Conservation (phyloP, 2,888 invertebrate genomes). For the Neria commutata region DNA sequence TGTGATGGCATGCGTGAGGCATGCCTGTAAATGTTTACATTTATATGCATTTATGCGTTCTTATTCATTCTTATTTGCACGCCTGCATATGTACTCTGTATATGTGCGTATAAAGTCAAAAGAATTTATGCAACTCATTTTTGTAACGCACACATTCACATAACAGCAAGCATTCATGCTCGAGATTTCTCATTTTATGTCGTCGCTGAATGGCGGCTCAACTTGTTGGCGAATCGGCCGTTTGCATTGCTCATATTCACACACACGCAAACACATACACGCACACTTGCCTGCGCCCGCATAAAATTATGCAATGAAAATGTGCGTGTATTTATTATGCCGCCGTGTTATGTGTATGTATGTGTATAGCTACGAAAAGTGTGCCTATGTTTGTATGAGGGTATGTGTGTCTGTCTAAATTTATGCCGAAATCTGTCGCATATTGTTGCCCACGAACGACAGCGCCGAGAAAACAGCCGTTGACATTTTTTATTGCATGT, state of each 20-base stretch:
- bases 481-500: not conserved
- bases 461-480: not conserved
- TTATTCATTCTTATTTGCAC: not conserved
- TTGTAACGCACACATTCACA: not conserved
- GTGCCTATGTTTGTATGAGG: not conserved
- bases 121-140: not conserved
- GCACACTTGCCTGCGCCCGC: not conserved
- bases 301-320: constrained; percentile 8
- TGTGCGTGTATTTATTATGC: not conserved
- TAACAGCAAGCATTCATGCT: not conserved
- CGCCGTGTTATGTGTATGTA: not conserved
- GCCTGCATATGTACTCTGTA: not conserved
- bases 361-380: not conserved
- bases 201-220: not conserved
- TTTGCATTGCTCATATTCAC: not conserved
- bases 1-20: too few species aligned
- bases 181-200: not conserved
- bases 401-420: not conserved
- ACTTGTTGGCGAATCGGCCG: not conserved
- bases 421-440: not conserved
- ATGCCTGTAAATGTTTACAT: not conserved
- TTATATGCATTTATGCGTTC: not conserved
- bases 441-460: not conserved
- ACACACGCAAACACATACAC: not conserved
- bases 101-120: not conserved